phyloP scores from a whole-genome alignment of 2,888 invertebrate species.

The Melanostoma mellinum region DNA sequence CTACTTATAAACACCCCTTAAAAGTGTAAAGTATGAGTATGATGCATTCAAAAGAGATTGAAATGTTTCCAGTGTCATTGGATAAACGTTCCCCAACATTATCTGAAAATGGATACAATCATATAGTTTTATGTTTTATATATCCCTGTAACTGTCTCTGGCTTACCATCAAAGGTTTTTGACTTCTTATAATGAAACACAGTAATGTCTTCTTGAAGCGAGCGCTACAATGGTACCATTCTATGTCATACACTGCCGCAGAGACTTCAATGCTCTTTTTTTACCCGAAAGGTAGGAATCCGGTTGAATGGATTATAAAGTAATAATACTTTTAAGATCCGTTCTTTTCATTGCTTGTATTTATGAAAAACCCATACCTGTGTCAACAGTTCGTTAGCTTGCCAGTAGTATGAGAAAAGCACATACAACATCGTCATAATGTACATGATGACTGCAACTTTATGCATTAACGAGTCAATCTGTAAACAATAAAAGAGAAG shows the following conservation, averaged over 20 bases:
- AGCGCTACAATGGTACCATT: slow-evolving; percentile 77
- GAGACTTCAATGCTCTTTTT: slow-evolving; percentile 77
- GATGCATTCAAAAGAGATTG: slow-evolving; percentile 80
- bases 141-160: neutral
- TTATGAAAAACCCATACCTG: slow-evolving; percentile 73
- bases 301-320: slow-evolving; percentile 10
- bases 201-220: slow-evolving; percentile 76
- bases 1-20: slow-evolving; percentile 74
- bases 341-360: slow-evolving; percentile 15
- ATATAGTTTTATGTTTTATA: neutral
- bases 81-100: slow-evolving; percentile 77
- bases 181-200: slow-evolving; percentile 78
- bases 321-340: slow-evolving; percentile 23
- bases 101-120: slow-evolving; percentile 66
- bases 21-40: slow-evolving; percentile 79
- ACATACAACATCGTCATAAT: slow-evolving; percentile 79
- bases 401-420: slow-evolving; percentile 79
- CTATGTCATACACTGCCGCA: slow-evolving; percentile 78
- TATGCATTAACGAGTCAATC: slow-evolving; percentile 74
- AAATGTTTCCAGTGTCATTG: slow-evolving; percentile 77
- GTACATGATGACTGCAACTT: slow-evolving; percentile 77
- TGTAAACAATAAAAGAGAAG: slow-evolving; percentile 34
- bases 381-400: slow-evolving; percentile 78
- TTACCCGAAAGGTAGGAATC: too few species aligned
- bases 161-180: slow-evolving; percentile 77